phyloP scores from a whole-genome alignment of 2,797 vertebrate species.

The Urosaurus nigricauda region DNA sequence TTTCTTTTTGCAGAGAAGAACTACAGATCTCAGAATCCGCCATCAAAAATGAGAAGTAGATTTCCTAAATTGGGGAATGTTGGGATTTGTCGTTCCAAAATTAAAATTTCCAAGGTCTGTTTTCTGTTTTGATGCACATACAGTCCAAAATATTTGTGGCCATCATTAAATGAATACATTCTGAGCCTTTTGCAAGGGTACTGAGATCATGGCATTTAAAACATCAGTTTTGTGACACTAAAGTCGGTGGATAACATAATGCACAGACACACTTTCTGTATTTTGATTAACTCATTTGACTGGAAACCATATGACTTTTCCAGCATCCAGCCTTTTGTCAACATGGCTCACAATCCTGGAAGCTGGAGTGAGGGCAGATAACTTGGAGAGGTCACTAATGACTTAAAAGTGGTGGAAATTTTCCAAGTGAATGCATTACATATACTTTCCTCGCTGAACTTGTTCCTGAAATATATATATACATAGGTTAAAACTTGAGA shows the following conservation, averaged over 20 bases:
- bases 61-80: no score
- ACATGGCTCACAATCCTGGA: neutral
- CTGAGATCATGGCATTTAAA: neutral
- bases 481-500: constrained; percentile 40
- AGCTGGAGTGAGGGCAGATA: constrained; percentile 46
- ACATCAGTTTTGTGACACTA: constrained; percentile 35
- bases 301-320: constrained; percentile 32
- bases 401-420: constrained; percentile 46
- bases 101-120: no score
- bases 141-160: neutral
- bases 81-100: no score
- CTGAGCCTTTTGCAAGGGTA: neutral
- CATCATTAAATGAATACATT: neutral
- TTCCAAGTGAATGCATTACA: constrained; percentile 57
- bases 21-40: no score
- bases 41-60: no score
- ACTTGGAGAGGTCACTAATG: constrained; percentile 53
- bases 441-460: constrained; percentile 33
- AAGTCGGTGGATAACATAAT: constrained; percentile 9
- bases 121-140: neutral
- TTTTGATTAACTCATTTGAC: constrained; percentile 31
- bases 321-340: constrained; percentile 46
- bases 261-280: neutral
- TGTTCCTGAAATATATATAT: neutral
- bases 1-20: no score